A percentile compares a stretch with the other conserved stretches of the same genome.
phyloP scores from a whole-genome alignment of 2,797 vertebrate species.

The Silurus aristotelis region DNA sequence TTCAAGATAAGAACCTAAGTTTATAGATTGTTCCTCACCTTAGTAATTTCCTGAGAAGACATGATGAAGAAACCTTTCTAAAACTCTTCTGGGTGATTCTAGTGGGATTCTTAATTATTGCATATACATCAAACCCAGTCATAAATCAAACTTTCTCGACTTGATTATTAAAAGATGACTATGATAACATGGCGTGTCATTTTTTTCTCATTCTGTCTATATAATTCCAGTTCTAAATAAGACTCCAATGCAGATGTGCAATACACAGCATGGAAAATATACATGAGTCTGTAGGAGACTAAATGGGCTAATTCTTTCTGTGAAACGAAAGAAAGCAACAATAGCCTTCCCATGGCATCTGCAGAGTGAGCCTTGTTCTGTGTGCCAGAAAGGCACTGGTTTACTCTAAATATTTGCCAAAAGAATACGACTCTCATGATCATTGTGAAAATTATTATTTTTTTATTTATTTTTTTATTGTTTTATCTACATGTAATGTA shows the following conservation, averaged over 20 bases:
- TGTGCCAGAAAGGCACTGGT: slow-evolving; percentile 68
- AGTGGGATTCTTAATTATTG: background rate
- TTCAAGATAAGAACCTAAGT: background rate
- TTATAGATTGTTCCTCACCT: background rate
- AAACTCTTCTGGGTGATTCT: background rate
- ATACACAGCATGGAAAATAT: slow-evolving; percentile 63
- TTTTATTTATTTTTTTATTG: background rate
- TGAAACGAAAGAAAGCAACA: slow-evolving; percentile 60
- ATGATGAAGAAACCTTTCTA: background rate
- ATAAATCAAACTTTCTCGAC: slow-evolving; percentile 59
- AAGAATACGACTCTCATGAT: slow-evolving; percentile 64
- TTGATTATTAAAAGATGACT: slow-evolving; percentile 71
- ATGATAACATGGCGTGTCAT: slow-evolving; percentile 60
- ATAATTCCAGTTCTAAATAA: slow-evolving; percentile 59
- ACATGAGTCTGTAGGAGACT: slow-evolving; percentile 63
- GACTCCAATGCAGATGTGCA: slow-evolving; percentile 64
- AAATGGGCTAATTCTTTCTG: slow-evolving; percentile 58
- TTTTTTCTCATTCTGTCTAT: slow-evolving; percentile 63
- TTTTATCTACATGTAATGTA: background rate
- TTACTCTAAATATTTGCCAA: slow-evolving; percentile 74
- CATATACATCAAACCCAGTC: background rate
- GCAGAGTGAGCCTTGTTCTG: slow-evolving; percentile 62
- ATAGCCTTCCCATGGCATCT: slow-evolving; percentile 64
- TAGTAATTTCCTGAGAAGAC: background rate
- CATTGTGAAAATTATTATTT: slow-evolving; percentile 13